Evolutionary conservation across 2,888 invertebrate species (phyloP).

Genomic region (Polia nebulosa): DNA sequence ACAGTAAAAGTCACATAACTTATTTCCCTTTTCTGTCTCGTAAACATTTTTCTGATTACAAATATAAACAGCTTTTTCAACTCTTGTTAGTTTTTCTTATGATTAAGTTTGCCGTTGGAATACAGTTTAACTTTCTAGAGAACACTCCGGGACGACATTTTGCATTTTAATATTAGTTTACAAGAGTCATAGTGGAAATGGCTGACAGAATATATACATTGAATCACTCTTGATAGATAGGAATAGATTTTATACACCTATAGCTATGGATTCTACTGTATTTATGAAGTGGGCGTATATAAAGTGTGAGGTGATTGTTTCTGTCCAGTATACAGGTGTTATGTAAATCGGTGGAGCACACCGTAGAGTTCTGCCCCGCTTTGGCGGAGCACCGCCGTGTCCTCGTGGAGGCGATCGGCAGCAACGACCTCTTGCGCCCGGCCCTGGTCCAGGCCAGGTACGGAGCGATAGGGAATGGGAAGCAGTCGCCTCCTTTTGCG

Average conservation of each 20-base stretch:
- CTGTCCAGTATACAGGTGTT: too few relatives aligned
- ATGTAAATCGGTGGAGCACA: too few relatives aligned
- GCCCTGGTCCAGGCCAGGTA: too few relatives aligned
- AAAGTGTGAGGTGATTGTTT: background rate
- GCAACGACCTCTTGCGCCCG: too few relatives aligned
- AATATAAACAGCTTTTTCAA: conserved; percentile 58
- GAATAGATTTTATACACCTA: background rate
- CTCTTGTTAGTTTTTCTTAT: conserved; percentile 52
- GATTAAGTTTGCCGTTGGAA: conserved; percentile 54
- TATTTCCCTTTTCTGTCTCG: conserved; percentile 11
- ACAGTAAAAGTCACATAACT: background rate
- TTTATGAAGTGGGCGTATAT: background rate
- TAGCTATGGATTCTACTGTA: background rate
- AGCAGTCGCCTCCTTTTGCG: too few relatives aligned
- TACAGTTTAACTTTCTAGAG: conserved; percentile 53
- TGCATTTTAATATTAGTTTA: conserved; percentile 62
- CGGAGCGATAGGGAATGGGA: too few relatives aligned
- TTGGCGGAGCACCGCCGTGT: too few relatives aligned
- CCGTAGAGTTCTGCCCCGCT: too few relatives aligned
- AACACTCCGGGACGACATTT: conserved; percentile 38
- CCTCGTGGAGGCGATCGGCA: too few relatives aligned
- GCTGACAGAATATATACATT: conserved; percentile 16
- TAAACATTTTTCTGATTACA: conserved; percentile 35
- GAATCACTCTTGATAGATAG: background rate
- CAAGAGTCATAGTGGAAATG: conserved; percentile 34